phyloP scores from a whole-genome alignment of 2,113 vertebrate species.

The Pseudorhombus dupliciocellatus region DNA sequence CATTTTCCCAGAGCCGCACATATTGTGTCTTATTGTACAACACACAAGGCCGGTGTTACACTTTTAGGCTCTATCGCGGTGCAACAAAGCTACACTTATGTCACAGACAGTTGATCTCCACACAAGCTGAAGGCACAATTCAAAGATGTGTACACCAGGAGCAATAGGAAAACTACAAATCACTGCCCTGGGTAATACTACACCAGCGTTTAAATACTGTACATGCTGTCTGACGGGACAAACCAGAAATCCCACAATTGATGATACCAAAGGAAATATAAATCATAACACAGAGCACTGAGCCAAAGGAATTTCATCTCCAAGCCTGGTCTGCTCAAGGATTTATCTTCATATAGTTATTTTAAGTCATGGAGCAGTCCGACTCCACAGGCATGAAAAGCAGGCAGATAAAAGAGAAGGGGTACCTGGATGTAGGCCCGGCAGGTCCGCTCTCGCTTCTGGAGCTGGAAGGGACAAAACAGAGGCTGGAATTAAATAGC shows the following conservation, averaged over 20 bases:
- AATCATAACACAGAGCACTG: slow-evolving; percentile 64
- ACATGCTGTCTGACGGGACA: slow-evolving; percentile 36
- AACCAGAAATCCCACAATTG: slow-evolving; percentile 56
- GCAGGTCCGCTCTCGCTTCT: slow-evolving; percentile 92
- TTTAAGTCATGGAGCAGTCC: slow-evolving; percentile 57
- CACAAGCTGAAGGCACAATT: slow-evolving; percentile 42
- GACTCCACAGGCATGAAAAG: slow-evolving; percentile 50
- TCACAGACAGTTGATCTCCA: slow-evolving; percentile 37
- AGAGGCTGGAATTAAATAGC: slow-evolving; percentile 57
- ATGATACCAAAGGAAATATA: slow-evolving; percentile 67
- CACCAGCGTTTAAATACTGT: slow-evolving; percentile 47
- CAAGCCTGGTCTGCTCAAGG: slow-evolving; percentile 51
- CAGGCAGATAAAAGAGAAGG: slow-evolving; percentile 56
- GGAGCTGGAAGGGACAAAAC: slow-evolving; percentile 82
- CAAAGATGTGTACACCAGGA: slow-evolving; percentile 30
- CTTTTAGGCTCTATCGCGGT: slow-evolving; percentile 29
- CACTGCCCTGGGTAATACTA: slow-evolving; percentile 44
- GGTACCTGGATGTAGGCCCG: slow-evolving; percentile 93
- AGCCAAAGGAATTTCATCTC: slow-evolving; percentile 64
- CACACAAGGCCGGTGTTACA: slow-evolving; percentile 40
- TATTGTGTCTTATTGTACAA: slow-evolving; percentile 59
- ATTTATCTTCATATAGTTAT: slow-evolving; percentile 66
- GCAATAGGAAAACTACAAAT: slow-evolving; percentile 38
- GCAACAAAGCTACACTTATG: slow-evolving; percentile 45
- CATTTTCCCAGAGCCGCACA: slow-evolving; percentile 56